Evolutionary conservation across 2,888 invertebrate species (phyloP).

Genomic region (Axea sp.): DNA sequence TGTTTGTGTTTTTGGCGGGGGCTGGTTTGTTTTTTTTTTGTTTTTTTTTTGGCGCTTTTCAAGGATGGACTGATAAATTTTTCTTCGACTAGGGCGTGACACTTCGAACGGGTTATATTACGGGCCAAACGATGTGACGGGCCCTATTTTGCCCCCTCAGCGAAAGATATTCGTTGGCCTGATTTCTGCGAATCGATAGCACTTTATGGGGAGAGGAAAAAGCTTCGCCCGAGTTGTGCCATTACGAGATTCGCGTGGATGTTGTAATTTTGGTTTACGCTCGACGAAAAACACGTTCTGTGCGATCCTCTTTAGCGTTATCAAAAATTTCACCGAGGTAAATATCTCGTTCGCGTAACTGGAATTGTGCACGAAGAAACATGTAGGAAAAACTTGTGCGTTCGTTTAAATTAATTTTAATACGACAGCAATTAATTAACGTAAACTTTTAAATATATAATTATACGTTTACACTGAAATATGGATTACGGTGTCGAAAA

Average conservation of each 20-base stretch:
- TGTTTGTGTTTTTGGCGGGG: no score
- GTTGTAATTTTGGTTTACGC: slow-evolving; percentile 48
- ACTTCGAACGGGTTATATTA: slow-evolving; percentile 17
- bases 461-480: no score
- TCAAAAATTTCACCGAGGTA: background rate
- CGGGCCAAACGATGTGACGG: slow-evolving; percentile 18
- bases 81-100: slow-evolving; percentile 21
- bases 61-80: slow-evolving; percentile 36
- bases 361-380: no score
- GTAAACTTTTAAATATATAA: no score
- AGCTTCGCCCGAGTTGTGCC: slow-evolving; percentile 36
- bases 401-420: no score
- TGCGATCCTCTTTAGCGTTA: slow-evolving; percentile 4
- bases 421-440: no score
- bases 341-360: background rate
- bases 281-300: slow-evolving; percentile 15
- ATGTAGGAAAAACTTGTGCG: no score
- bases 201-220: slow-evolving; percentile 42
- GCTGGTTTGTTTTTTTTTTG: no score
- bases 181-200: slow-evolving; percentile 49
- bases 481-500: no score
- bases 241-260: slow-evolving; percentile 40
- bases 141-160: slow-evolving; percentile 29
- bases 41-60: slow-evolving; percentile 43
- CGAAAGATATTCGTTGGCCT: slow-evolving; percentile 49